phyloP scores from a whole-genome alignment of 2,888 invertebrate species.

The Hermaeophaga mercurialis region DNA sequence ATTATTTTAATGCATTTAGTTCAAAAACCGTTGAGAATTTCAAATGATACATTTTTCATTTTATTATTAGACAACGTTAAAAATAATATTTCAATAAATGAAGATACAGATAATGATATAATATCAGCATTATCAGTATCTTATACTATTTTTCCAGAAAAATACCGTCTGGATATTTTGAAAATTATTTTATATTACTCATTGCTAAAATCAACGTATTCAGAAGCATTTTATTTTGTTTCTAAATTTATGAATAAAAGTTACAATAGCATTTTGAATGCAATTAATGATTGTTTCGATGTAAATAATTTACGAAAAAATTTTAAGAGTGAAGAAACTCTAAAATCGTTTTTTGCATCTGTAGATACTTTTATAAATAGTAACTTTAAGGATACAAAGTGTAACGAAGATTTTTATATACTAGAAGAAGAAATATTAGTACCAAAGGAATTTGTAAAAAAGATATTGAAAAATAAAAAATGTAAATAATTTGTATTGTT shows the following conservation, averaged over 20 bases:
- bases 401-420: conserved; percentile 39
- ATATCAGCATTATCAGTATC: conserved; percentile 35
- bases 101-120: conserved; percentile 36
- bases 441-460: conserved; percentile 32
- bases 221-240: conserved; percentile 39
- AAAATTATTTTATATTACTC: conserved; percentile 42
- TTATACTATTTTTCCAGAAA: conserved; percentile 28
- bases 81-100: conserved; percentile 27
- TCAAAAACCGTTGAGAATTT: conserved; percentile 1
- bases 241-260: conserved; percentile 20
- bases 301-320: conserved; percentile 30
- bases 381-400: conserved; percentile 28
- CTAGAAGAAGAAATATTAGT: conserved; percentile 38
- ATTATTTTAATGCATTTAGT: conserved; percentile 35
- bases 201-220: conserved; percentile 33
- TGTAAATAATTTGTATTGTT: too few relatives aligned
- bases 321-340: conserved; percentile 29
- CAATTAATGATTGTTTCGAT: conserved; percentile 35
- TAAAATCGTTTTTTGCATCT: conserved; percentile 32
- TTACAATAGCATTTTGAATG: conserved; percentile 29
- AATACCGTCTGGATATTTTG: conserved; percentile 24
- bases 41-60: conserved; percentile 24
- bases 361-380: conserved; percentile 30
- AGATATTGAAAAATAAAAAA: conserved; percentile 9
- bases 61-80: conserved; percentile 21